A percentile compares a stretch with the other conserved stretches of the same genome.
phyloP scores from a whole-genome alignment of 2,888 invertebrate genomes.

The Ormyrus labotus region DNA sequence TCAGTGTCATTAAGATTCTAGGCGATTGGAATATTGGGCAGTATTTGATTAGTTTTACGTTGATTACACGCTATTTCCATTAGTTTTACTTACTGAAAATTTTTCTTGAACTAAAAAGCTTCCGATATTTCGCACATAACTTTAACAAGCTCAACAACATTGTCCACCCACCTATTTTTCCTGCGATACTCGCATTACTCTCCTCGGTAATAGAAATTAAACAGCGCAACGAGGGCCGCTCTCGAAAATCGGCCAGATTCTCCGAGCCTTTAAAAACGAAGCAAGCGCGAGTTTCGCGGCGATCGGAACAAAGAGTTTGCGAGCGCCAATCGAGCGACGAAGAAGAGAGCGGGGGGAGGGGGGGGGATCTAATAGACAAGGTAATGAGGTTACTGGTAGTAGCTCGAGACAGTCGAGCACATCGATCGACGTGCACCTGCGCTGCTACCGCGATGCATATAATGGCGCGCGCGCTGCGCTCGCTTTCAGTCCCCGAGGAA shows the following conservation, averaged over 20 bases:
- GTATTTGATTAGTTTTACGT: no score
- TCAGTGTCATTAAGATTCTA: no score
- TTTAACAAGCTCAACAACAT: no score
- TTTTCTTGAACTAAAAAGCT: no score
- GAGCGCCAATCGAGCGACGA: slow-evolving; percentile 1
- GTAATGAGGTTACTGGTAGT: slow-evolving; percentile 62
- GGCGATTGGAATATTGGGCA: no score
- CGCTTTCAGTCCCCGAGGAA: slow-evolving; percentile 21
- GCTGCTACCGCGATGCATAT: slow-evolving; percentile 2
- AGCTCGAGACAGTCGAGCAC: slow-evolving; percentile 46
- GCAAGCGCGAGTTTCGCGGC: not conserved
- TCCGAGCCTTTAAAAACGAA: not conserved
- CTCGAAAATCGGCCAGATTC: not conserved
- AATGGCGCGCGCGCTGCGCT: slow-evolving; percentile 23
- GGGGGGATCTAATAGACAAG: slow-evolving; percentile 46
- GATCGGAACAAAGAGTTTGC: not conserved
- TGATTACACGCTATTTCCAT: no score
- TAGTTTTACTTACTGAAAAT: no score
- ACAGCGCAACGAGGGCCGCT: no score
- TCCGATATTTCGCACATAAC: no score
- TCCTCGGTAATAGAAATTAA: no score
- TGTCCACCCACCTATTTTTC: no score
- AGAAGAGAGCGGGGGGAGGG: not conserved
- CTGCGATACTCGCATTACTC: no score
- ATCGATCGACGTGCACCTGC: slow-evolving; percentile 22